Evolutionary conservation across 2,888 invertebrate genomes (phyloP).

Genomic region (Conomelus anceps): DNA sequence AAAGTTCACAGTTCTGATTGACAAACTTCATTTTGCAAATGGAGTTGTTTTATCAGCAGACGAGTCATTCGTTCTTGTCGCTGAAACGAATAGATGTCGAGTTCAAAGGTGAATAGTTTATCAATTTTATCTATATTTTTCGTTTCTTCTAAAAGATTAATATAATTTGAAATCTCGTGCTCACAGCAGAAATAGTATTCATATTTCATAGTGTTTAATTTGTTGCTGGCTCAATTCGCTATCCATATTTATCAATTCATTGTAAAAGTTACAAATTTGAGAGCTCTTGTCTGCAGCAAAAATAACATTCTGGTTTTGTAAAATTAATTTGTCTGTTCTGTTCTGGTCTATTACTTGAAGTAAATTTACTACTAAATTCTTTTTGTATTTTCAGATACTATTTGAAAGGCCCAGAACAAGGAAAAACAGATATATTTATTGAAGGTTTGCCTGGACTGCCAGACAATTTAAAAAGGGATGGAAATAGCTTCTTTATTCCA

Average conservation of each 20-base stretch:
- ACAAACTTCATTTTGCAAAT: slow-evolving; percentile 78
- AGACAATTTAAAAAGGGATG: slow-evolving; percentile 53
- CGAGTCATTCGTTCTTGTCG: slow-evolving; percentile 71
- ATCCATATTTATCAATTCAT: too few species aligned
- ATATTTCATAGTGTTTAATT: too few species aligned
- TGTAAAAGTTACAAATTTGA: too few species aligned
- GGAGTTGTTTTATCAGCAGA: slow-evolving; percentile 76
- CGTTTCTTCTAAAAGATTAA: not conserved
- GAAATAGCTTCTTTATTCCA: slow-evolving; percentile 61
- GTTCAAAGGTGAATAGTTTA: slow-evolving; percentile 51
- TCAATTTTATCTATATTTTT: not conserved
- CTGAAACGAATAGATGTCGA: slow-evolving; percentile 61
- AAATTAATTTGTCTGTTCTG: not conserved
- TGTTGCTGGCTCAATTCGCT: too few species aligned
- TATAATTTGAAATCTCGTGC: not conserved
- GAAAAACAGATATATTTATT: slow-evolving; percentile 69
- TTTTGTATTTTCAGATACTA: slow-evolving; percentile 50
- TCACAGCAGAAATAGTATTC: not conserved
- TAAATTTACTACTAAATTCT: not conserved
- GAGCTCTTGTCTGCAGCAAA: too few species aligned
- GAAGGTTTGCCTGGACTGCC: slow-evolving; percentile 70
- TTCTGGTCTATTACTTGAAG: not conserved
- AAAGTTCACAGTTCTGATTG: slow-evolving; percentile 64
- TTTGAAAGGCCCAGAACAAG: slow-evolving; percentile 72
- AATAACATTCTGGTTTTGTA: too few species aligned